Percentiles rank a stretch among this genome's conserved stretches.
Conservation (phyloP, 1,140 invertebrate species). For the Hirudo medicinalis region DNA sequence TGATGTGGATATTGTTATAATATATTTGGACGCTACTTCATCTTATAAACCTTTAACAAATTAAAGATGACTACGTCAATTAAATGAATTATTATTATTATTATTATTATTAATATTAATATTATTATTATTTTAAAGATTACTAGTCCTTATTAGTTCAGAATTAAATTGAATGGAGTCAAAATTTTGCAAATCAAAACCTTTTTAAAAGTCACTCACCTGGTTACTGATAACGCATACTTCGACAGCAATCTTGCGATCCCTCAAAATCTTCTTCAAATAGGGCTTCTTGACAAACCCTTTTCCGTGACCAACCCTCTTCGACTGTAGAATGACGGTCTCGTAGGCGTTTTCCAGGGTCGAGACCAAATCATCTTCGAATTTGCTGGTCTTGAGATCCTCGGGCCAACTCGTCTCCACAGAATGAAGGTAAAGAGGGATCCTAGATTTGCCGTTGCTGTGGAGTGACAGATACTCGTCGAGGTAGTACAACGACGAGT, state of each 20-base stretch:
- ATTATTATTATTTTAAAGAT: not conserved
- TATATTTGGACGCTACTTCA: not conserved
- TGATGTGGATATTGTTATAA: not conserved
- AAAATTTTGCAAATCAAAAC: not conserved
- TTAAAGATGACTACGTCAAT: too few relatives aligned
- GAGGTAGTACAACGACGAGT: slow-evolving; percentile 28
- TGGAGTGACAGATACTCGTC: slow-evolving; percentile 21
- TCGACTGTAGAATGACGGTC: slow-evolving; percentile 25
- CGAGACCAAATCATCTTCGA: slow-evolving; percentile 24
- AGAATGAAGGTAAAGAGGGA: slow-evolving; percentile 28
- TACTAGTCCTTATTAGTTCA: not conserved
- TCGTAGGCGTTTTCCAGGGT: slow-evolving; percentile 28
- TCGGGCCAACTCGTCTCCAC: slow-evolving; percentile 31
- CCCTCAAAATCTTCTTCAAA: slow-evolving; percentile 24
- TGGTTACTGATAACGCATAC: slow-evolving; percentile 29
- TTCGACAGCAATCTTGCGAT: slow-evolving; percentile 28
- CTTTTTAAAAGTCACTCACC: not conserved
- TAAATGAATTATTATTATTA: too few relatives aligned
- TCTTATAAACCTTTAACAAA: too few relatives aligned
- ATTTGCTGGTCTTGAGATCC: slow-evolving; percentile 25
- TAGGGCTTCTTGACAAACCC: slow-evolving; percentile 29
- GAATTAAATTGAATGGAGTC: not conserved
- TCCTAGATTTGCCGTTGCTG: slow-evolving; percentile 10
- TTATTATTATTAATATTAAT: too few relatives aligned
- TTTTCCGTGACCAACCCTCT: slow-evolving; percentile 28